These are phyloP conservation scores for Acyrthosiphon pisum DNA, from an alignment of 1,140 invertebrate species.

Conservation along the genomic window DNA sequence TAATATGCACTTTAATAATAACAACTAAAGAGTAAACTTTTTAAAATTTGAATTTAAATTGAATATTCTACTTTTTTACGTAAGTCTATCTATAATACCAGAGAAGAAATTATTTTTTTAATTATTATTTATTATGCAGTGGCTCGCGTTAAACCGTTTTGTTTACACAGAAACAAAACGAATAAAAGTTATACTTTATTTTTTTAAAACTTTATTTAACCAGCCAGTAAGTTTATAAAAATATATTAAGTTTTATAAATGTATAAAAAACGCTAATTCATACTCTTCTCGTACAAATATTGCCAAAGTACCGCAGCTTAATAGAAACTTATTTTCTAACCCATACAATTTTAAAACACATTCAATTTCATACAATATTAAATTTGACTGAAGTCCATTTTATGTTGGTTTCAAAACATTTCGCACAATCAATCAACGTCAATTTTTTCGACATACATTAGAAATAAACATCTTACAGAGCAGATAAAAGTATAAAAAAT, in stretches of 20 bases:
- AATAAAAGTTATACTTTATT: background rate
- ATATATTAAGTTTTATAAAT: constrained; percentile 14
- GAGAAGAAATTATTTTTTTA: background rate
- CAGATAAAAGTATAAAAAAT: background rate
- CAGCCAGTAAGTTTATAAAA: background rate
- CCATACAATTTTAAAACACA: background rate
- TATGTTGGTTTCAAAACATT: background rate
- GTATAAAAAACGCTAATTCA: background rate
- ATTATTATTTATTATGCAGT: background rate
- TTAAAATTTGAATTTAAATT: background rate
- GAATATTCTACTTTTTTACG: background rate
- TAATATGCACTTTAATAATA: background rate
- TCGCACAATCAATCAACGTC: background rate
- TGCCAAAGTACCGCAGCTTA: background rate
- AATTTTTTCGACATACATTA: background rate
- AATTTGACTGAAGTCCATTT: background rate
- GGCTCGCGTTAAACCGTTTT: background rate
- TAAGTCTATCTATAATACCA: background rate
- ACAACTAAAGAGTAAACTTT: background rate
- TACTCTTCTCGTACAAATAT: background rate
- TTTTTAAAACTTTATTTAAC: background rate
- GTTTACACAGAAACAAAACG: background rate
- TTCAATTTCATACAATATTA: background rate
- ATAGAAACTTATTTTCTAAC: background rate
- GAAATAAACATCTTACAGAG: background rate